Evolutionary conservation across 1,140 invertebrate genomes (phyloP).

Genomic region (Doryteuthis pealeii): DNA sequence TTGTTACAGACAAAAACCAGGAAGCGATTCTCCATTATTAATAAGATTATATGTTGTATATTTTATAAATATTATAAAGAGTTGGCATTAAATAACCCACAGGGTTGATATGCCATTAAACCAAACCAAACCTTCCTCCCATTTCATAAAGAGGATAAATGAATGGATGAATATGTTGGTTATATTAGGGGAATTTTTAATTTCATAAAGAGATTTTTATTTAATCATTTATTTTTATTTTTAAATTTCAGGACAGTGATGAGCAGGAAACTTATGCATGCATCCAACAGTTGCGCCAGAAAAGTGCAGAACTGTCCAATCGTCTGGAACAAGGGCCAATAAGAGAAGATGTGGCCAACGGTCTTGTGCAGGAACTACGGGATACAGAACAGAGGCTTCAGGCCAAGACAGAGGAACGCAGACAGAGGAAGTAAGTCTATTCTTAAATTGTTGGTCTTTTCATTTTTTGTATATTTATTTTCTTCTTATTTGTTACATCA

Average conservation of each 20-base stretch:
- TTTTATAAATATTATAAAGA: no score
- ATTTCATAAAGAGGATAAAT: no score
- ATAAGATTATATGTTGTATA: neutral
- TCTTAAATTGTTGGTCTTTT: neutral
- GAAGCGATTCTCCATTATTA: neutral
- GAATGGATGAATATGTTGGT: no score
- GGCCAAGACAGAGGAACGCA: constrained; percentile 49
- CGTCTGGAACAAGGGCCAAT: constrained; percentile 35
- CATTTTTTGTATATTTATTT: neutral
- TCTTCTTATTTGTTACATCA: neutral
- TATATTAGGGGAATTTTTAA: no score
- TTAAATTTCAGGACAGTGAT: constrained; percentile 43
- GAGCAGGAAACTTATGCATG: constrained; percentile 54
- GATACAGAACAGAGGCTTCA: constrained; percentile 44
- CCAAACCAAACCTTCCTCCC: neutral
- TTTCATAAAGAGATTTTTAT: no score
- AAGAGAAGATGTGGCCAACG: constrained; percentile 33
- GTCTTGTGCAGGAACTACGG: constrained; percentile 35
- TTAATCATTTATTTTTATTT: no score
- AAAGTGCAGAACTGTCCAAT: constrained; percentile 41
- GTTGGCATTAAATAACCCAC: no score
- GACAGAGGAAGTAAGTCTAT: constrained; percentile 45
- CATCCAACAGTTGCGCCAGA: constrained; percentile 53
- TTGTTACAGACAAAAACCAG: no score
- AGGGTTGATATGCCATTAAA: no score